Evolutionary conservation across 2,797 vertebrate species (phyloP), one percentile per base, ranked within the genome.

Genomic region (Acomys russatus): DNA sequence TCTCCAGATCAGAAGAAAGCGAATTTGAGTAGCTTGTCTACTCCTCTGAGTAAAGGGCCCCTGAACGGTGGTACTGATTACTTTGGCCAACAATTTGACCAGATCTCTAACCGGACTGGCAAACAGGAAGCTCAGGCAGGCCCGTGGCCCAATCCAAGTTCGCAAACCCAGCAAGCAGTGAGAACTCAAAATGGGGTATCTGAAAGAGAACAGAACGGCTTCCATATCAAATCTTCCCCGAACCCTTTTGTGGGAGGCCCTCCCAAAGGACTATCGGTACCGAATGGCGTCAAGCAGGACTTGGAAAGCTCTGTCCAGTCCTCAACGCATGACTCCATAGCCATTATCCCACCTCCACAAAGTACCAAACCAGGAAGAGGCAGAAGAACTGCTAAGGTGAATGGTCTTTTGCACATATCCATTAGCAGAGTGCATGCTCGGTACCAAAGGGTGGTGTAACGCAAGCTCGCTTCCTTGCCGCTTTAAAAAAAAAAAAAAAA

Each of bases 341-440:
- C 99, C 97, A 99, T 99, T 99, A 99, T 98, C 97, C 99, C 99
- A 95, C 99, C 99, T 98, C 99, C 99, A 91, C 99, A 99, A 98
- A 99, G 97, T 98, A 98, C 98, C 98, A 99, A 99, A 98, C 98
- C 99, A 7, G 99, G 99, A 99, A 99, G 99, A 98, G 99, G 99
- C 98, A 99, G 99, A 98, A 99, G 99, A 98, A 99, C 98, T 97
- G 98, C 98, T 98, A 99, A 99, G 99, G 99, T 99, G 99, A 99
- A 98, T 97, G 95, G 88, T 92, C 88, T 98, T 98, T 82, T 98
- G 98, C 92, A 89, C 97, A 66, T 97, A 85, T 95, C 94, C 97
- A 64, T 95, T 97, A 90, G 88, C 97, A 89, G 97, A 97, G 94
- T 97, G 98, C 98, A 98, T 98, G 98, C 80, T 92, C 95, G 93